phyloP scores from a whole-genome alignment of 2,113 vertebrate species.

The Falco punctatus region DNA sequence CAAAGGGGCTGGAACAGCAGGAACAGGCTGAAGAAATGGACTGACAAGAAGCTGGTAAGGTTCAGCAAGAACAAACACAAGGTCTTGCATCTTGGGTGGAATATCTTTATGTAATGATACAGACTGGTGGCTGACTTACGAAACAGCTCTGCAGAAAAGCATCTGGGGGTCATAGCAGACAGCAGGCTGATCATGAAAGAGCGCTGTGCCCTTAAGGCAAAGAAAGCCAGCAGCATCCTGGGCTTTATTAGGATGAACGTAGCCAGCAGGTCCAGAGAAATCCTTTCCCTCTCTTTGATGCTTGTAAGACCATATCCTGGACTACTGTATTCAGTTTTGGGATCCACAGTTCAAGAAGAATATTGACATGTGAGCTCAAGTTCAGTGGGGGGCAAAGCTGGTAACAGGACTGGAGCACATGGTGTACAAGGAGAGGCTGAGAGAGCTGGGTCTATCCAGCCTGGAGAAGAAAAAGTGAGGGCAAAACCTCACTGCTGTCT shows the following conservation, averaged over 20 bases:
- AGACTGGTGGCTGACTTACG: background rate
- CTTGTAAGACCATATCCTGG: background rate
- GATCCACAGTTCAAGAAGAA: background rate
- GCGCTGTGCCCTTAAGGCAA: background rate
- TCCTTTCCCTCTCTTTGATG: background rate
- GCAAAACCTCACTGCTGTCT: background rate
- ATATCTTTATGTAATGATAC: background rate
- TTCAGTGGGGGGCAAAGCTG: background rate
- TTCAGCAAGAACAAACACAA: background rate
- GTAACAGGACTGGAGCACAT: background rate
- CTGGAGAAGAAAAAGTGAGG: background rate
- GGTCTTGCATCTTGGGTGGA: background rate
- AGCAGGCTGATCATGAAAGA: background rate
- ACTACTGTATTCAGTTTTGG: background rate
- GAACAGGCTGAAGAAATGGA: background rate
- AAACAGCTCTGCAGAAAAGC: background rate
- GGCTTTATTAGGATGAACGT: background rate
- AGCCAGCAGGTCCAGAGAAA: background rate
- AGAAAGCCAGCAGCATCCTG: background rate
- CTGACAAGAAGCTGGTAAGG: background rate
- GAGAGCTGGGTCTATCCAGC: background rate
- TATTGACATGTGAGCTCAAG: background rate
- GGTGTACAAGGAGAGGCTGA: background rate
- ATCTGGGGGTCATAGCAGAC: background rate
- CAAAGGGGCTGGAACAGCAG: background rate